Conservation (phyloP, 2,888 invertebrate genomes). For the Pyrrhia umbra region DNA sequence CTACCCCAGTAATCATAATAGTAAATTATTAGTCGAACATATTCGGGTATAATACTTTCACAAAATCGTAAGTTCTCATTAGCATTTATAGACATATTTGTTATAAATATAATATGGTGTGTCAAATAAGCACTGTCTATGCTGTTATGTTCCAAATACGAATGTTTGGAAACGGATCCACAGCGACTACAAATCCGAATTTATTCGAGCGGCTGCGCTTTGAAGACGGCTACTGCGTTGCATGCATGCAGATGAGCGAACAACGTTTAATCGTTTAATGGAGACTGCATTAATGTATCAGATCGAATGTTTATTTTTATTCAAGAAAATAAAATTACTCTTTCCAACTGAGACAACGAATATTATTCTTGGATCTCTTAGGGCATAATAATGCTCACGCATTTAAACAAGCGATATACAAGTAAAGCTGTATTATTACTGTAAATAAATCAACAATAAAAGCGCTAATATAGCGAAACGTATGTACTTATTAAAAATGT, state of each 20-base stretch:
- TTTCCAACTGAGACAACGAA: conserved; percentile 48
- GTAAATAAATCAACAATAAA: conserved; percentile 65
- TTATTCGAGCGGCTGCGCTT: conserved; percentile 82
- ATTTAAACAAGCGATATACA: conserved; percentile 41
- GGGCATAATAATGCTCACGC: conserved; percentile 19
- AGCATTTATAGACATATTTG: conserved; percentile 18
- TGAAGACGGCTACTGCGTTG: conserved; percentile 80
- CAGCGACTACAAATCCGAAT: conserved; percentile 78
- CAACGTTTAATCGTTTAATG: conserved; percentile 86
- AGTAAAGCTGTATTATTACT: conserved; percentile 41
- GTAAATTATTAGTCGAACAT: conserved; percentile 43
- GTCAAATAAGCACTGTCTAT: no score
- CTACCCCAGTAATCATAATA: conserved; percentile 28
- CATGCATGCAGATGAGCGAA: conserved; percentile 86
- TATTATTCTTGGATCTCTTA: conserved; percentile 40
- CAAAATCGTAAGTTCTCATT: conserved; percentile 19
- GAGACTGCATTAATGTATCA: conserved; percentile 85
- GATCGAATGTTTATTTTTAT: conserved; percentile 78
- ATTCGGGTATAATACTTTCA: conserved; percentile 31
- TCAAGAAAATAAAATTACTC: conserved; percentile 68
- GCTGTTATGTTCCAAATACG: no score
- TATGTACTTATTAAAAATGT: conserved; percentile 71
- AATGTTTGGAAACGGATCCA: conserved; percentile 62
- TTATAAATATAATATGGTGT: conserved; percentile 25
- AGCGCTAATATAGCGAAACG: conserved; percentile 63